Conservation (phyloP, 2,888 invertebrate species). For the Sipha maydis region DNA sequence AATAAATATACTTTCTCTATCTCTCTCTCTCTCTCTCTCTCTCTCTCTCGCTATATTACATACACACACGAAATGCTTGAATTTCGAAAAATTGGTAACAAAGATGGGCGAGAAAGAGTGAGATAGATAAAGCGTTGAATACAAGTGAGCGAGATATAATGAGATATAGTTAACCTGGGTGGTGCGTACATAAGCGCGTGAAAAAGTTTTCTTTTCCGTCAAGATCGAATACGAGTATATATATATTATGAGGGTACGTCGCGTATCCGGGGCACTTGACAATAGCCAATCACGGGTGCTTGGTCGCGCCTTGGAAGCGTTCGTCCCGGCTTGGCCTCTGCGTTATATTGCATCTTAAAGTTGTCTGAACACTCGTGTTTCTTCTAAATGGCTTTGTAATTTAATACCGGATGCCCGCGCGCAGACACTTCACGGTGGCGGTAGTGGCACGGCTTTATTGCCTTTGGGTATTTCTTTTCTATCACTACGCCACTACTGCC, state of each 20-base stretch:
- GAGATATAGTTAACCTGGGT: neutral
- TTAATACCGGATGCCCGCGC: slow-evolving; percentile 38
- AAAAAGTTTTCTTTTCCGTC: slow-evolving; percentile 6
- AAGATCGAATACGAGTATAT: neutral
- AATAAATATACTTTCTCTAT: too few species aligned
- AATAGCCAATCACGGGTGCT: slow-evolving; percentile 39
- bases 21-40: too few species aligned
- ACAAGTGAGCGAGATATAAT: neutral
- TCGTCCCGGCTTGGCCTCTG: neutral
- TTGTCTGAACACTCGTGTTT: slow-evolving; percentile 46
- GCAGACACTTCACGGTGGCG: slow-evolving; percentile 34
- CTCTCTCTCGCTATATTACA: too few species aligned
- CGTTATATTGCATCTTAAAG: slow-evolving; percentile 49
- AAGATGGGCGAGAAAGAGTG: neutral
- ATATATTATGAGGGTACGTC: neutral
- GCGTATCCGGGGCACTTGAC: slow-evolving; percentile 31
- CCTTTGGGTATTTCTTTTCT: slow-evolving; percentile 34
- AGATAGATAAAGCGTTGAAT: neutral
- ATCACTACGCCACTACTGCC: neutral
- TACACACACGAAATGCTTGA: neutral
- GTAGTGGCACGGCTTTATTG: slow-evolving; percentile 20
- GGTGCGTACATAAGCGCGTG: neutral
- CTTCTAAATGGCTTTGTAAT: slow-evolving; percentile 52
- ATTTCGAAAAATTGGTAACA: neutral
- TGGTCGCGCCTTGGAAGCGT: neutral